phyloP scores from a whole-genome alignment of 1,140 invertebrate genomes.

The Centruroides sculpturatus region DNA sequence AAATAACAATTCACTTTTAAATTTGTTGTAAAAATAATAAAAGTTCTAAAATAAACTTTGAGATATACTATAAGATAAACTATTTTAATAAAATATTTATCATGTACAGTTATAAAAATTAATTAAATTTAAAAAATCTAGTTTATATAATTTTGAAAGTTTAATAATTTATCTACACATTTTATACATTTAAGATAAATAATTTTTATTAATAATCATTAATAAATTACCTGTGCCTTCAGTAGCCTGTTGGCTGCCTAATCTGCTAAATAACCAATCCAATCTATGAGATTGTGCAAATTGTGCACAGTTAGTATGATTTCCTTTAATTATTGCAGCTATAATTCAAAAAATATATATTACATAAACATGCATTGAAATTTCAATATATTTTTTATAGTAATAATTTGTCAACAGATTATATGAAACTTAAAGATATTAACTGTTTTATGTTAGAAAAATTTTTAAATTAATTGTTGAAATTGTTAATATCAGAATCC shows the following conservation, averaged over 20 bases:
- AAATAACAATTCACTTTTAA: background rate
- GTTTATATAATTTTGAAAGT: background rate
- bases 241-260: conserved; percentile 92
- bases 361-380: background rate
- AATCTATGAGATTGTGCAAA: conserved; percentile 96
- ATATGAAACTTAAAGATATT: no score
- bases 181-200: no score
- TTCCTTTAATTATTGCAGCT: conserved; percentile 98
- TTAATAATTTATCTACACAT: background rate
- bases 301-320: conserved; percentile 97
- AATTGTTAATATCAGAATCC: no score
- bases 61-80: background rate
- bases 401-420: no score
- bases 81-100: background rate
- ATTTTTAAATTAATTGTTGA: no score
- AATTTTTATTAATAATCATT: background rate
- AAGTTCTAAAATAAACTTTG: background rate
- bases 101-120: background rate
- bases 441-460: no score
- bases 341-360: conserved; percentile 10
- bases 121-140: background rate
- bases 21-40: background rate
- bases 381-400: background rate
- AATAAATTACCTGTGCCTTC: conserved; percentile 55
- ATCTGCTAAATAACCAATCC: conserved; percentile 94